Evolutionary conservation across 2,113 vertebrate species (phyloP).

Genomic region (Puma concolor): DNA sequence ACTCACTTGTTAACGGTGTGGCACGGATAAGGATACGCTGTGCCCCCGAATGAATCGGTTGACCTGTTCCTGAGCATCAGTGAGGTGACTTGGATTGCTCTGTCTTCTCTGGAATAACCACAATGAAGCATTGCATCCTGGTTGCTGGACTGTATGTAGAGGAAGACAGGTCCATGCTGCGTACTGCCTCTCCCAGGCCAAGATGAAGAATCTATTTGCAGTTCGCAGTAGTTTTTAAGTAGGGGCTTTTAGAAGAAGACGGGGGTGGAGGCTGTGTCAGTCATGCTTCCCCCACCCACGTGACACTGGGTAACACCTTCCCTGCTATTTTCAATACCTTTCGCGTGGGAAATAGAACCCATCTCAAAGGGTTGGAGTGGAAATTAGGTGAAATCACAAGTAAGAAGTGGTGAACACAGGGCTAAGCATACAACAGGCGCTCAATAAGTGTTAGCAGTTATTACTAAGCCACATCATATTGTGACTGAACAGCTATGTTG

Average conservation of each 20-base stretch:
- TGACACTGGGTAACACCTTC: background rate
- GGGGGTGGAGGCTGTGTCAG: background rate
- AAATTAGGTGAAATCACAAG: background rate
- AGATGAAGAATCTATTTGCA: background rate
- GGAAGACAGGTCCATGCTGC: background rate
- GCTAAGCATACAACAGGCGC: background rate
- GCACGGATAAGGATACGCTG: background rate
- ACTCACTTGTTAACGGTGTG: background rate
- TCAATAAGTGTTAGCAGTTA: background rate
- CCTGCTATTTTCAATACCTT: background rate
- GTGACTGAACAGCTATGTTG: background rate
- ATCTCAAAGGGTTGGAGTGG: background rate
- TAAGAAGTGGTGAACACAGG: background rate
- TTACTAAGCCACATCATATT: background rate
- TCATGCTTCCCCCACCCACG: background rate
- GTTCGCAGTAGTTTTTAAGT: background rate
- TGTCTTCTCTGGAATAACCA: background rate
- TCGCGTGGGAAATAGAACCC: background rate
- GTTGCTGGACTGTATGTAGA: background rate
- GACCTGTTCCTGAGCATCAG: background rate
- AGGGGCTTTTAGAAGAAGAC: background rate
- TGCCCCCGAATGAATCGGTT: accelerated
- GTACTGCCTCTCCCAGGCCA: background rate
- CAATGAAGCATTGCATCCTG: background rate
- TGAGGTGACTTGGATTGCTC: background rate